Percentiles rank a stretch among this genome's conserved stretches.
Evolutionary conservation across 1,140 invertebrate species (phyloP).

Genomic region (Drosophila quadrilineata): DNA sequence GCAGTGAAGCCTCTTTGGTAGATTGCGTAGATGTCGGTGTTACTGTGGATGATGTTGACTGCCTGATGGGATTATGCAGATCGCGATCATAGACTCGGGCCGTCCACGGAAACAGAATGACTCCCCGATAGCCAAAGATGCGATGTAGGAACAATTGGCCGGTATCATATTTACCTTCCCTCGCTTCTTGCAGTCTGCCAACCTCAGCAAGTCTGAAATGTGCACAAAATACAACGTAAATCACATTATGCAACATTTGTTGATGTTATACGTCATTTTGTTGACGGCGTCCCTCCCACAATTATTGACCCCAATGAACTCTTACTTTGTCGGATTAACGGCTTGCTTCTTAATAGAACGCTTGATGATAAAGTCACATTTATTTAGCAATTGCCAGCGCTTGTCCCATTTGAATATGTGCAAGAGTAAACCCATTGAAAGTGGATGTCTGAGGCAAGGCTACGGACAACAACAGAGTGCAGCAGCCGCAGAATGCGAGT

Average conservation of each 20-base stretch:
- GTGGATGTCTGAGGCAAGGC: conserved; percentile 24
- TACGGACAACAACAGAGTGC: conserved; percentile 15
- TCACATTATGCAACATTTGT: conserved; percentile 36
- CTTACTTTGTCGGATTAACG: conserved; percentile 59
- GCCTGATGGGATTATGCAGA: conserved; percentile 83
- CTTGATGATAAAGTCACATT: conserved; percentile 51
- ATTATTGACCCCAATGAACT: conserved; percentile 7
- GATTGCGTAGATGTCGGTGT: conserved; percentile 38
- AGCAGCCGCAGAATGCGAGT: conserved; percentile 26
- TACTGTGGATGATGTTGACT: conserved; percentile 33
- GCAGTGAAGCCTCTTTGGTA: conserved; percentile 66
- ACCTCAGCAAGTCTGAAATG: conserved; percentile 83
- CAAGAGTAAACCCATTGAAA: conserved; percentile 58
- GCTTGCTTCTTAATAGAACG: conserved; percentile 60
- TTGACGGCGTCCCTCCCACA: background rate
- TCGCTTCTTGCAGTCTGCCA: conserved; percentile 88
- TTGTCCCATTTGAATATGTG: conserved; percentile 64
- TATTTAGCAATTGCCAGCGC: conserved; percentile 48
- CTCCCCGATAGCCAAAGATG: conserved; percentile 97
- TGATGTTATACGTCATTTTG: conserved; percentile 24
- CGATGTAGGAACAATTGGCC: conserved; percentile 97
- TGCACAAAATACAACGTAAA: background rate
- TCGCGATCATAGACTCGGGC: conserved; percentile 97
- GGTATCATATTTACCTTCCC: conserved; percentile 96
- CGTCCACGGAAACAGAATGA: conserved; percentile 97